A percentile compares a stretch with the other conserved stretches of the same genome.
Conservation (phyloP, 2,888 invertebrate species). For the Aelia acuminata region DNA sequence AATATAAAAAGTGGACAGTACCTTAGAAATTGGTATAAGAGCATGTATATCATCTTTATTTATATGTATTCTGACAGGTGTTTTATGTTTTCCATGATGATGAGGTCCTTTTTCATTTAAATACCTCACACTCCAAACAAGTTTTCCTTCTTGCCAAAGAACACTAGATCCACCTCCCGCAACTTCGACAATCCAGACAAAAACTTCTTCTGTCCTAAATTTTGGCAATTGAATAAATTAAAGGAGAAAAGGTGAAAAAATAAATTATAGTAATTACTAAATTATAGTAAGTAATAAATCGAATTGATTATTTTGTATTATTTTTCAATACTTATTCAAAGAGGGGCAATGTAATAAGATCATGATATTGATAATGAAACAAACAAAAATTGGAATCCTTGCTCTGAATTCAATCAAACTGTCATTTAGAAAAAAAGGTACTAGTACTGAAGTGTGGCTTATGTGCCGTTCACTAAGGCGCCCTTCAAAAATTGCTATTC, state of each 20-base stretch:
- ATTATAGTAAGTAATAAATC: no score
- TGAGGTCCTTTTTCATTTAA: constrained; percentile 69
- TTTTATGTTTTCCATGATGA: constrained; percentile 66
- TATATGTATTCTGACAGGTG: constrained; percentile 85
- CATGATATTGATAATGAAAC: no score
- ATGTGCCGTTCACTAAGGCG: no score
- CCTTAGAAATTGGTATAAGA: constrained; percentile 94
- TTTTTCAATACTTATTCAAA: no score
- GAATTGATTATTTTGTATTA: no score
- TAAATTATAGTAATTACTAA: background rate
- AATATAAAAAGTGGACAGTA: constrained; percentile 68
- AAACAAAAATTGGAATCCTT: no score
- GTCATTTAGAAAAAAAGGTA: no score
- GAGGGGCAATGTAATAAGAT: no score
- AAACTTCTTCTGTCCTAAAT: constrained; percentile 80
- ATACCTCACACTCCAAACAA: constrained; percentile 89
- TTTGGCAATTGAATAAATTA: background rate
- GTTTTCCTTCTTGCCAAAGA: constrained; percentile 84
- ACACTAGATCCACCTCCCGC: constrained; percentile 67
- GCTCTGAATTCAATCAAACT: no score
- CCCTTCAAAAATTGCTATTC: no score
- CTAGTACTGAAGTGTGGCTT: no score
- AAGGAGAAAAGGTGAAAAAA: background rate
- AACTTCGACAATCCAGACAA: constrained; percentile 93
- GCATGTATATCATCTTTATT: constrained; percentile 95